phyloP scores from a whole-genome alignment of 2,113 vertebrate species.

The Arenaria interpres region DNA sequence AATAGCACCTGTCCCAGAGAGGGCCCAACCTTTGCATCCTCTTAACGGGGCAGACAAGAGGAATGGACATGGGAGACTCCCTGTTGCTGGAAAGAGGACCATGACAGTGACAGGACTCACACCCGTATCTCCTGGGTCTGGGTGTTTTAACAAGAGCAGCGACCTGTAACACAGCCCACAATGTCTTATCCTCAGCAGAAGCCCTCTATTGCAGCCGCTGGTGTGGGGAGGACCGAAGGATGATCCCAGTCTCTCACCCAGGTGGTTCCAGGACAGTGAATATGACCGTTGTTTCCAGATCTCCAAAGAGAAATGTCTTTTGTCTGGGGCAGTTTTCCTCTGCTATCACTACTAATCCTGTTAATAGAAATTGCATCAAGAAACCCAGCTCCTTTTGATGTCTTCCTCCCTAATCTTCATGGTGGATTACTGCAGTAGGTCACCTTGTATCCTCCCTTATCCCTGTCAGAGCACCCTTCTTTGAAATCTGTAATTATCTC shows the following conservation, averaged over 20 bases:
- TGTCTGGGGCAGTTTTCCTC: neutral
- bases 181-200: neutral
- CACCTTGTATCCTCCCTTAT: constrained; percentile 52
- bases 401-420: constrained; percentile 12
- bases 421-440: constrained; percentile 45
- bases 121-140: neutral
- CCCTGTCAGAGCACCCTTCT: constrained; percentile 17
- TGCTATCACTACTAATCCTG: constrained; percentile 39
- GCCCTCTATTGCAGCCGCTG: too few species aligned
- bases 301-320: constrained; percentile 6
- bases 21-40: neutral
- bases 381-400: constrained; percentile 44
- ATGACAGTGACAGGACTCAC: neutral
- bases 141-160: neutral
- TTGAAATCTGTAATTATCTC: constrained; percentile 65
- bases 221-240: neutral
- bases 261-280: neutral
- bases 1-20: neutral
- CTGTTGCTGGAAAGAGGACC: too few species aligned
- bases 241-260: neutral
- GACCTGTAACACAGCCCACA: neutral
- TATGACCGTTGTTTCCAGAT: neutral
- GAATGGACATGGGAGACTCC: neutral
- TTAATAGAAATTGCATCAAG: constrained; percentile 48
- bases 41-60: neutral